Evolutionary conservation across 35 echinoderm and acorn worm species (phyloP), one percentile per base, ranked within the genome.

Genomic region (Apostichopus japonicus): DNA sequence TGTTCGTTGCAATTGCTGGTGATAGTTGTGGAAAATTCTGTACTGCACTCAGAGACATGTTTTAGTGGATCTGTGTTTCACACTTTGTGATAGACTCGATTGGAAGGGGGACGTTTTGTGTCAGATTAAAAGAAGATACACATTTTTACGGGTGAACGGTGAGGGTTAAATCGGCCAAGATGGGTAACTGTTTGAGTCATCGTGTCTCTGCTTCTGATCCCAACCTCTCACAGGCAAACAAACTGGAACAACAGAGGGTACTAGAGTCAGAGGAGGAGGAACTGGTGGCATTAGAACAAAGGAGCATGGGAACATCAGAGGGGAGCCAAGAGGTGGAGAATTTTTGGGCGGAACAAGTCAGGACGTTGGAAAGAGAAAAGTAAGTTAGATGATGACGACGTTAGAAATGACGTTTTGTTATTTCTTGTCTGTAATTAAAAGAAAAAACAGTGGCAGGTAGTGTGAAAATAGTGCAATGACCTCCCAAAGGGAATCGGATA

Each of bases 331-430:
- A 95, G 53, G 54, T 93, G 22, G 94, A 94, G 78, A 92, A 93
- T 53, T 90, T 94, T 17, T 82, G 96, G 6, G 72, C 93, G 23
- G 93, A 94, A 91, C 95, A 95, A 33, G 93, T 98, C 27, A 77
- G 76, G 91, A 96, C 97, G 22, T 75, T 98, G 79, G 79, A 96
- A 55, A 86, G 90, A 93, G 97, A 98, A 94, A 96, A 93, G 97
- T 98, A 87, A 96, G 94, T 98, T 55, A 8, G 88, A 44, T 44
- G 33, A 44, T 44, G 33, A 44, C 4, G 33, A 1, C 33, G 2
- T 44, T 44, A 44, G 33, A 67, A 15, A 15, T 67, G 11, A 9
- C 19, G 19, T 67, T 10, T 11, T 65, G 10, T 67, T 19, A 67
- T 10, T 4, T 67, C 19, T 67, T 67, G 63, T 19, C 19, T 67